phyloP scores from a whole-genome alignment of 1,140 invertebrate species.

The Archivesica marissinica region DNA sequence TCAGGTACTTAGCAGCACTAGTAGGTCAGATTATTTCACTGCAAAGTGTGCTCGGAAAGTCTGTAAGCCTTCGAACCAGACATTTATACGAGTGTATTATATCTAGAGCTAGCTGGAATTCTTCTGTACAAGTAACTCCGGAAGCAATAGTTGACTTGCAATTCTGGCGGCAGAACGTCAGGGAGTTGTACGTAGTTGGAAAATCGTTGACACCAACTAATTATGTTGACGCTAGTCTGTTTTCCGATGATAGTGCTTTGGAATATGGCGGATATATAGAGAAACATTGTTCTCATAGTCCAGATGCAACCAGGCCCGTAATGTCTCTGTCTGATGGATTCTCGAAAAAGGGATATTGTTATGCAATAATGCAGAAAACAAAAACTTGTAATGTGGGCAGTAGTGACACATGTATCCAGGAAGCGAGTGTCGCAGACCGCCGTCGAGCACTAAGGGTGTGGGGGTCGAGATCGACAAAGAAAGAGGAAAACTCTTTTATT shows the following conservation, averaged over 20 bases:
- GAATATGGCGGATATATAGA: conserved; percentile 33
- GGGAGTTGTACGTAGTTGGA: conserved; percentile 22
- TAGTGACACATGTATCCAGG: no score
- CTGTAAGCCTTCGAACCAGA: conserved; percentile 26
- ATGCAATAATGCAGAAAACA: no score
- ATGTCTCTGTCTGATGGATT: no score
- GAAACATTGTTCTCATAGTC: no score
- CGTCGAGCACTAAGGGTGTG: no score
- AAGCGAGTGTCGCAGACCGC: no score
- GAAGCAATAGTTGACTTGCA: conserved; percentile 11
- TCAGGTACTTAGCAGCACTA: conserved; percentile 29
- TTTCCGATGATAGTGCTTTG: conserved; percentile 40
- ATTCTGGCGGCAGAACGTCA: conserved; percentile 39
- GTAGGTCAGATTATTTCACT: conserved; percentile 63
- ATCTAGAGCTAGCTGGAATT: conserved; percentile 41
- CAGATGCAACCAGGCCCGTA: no score
- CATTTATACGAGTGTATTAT: conserved; percentile 56
- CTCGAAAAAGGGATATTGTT: not conserved
- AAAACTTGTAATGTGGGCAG: not conserved
- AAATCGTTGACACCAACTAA: not conserved
- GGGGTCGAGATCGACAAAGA: no score
- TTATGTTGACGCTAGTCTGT: not conserved
- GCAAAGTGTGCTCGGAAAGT: conserved; percentile 40
- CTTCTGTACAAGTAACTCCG: not conserved
- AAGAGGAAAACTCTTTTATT: no score